A percentile compares a stretch with the other conserved stretches of the same genome.
Conservation (phyloP, 2,888 invertebrate species). For the Thyatira batis region DNA sequence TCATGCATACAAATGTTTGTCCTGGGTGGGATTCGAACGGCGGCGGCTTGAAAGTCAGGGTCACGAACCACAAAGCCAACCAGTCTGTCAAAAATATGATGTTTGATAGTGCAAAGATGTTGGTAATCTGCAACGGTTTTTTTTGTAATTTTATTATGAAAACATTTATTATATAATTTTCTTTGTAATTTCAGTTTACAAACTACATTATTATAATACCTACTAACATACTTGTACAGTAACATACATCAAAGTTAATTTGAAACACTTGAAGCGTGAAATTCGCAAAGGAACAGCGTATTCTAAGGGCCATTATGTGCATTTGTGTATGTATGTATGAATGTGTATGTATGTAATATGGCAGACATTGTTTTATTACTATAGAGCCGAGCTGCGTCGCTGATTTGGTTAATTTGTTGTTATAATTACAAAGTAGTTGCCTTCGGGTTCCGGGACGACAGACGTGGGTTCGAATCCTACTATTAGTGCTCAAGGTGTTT, state of each 20-base stretch:
- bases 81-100: too few species aligned
- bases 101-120: too few species aligned
- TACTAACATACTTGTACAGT: background rate
- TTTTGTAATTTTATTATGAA: too few species aligned
- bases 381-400: background rate
- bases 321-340: background rate
- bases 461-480: too few species aligned
- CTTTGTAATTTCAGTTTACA: background rate
- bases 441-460: too few species aligned
- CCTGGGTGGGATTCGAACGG: too few species aligned
- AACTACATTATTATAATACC: background rate
- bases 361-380: background rate
- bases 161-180: too few species aligned
- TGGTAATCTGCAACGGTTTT: too few species aligned
- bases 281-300: conserved; percentile 11
- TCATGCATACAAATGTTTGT: too few species aligned
- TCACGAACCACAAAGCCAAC: too few species aligned
- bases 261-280: conserved; percentile 13
- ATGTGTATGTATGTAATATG: background rate
- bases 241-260: conserved; percentile 11
- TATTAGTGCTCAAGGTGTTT: too few species aligned
- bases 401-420: background rate
- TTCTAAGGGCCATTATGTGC: background rate
- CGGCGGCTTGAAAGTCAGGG: too few species aligned
- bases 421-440: background rate